Conservation (phyloP, 2,113 vertebrate species). For the Epinephelus moara region DNA sequence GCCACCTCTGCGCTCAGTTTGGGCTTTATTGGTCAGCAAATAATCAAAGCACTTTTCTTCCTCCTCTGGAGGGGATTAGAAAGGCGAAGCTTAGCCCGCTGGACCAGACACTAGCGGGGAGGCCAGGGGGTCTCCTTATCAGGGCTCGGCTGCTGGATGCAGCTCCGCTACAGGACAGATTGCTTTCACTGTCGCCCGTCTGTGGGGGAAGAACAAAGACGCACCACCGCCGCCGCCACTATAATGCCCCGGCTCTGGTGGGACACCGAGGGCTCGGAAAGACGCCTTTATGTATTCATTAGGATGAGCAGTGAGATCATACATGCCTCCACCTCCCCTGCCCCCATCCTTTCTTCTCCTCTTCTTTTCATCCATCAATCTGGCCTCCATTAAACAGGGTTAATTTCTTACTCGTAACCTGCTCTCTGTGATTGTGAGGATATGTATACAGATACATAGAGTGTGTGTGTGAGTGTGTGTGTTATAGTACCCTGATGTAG, state of each 20-base stretch:
- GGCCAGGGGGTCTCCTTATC: conserved; percentile 97
- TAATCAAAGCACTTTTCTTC: conserved; percentile 93
- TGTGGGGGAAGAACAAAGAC: conserved; percentile 91
- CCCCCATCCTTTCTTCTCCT: conserved; percentile 22
- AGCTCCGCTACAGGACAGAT: conserved; percentile 95
- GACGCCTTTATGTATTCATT: conserved; percentile 92
- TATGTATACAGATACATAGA: background rate
- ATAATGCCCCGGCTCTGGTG: conserved; percentile 91
- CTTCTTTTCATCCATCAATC: conserved; percentile 51
- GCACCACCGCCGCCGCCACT: conserved; percentile 85
- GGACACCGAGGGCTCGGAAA: conserved; percentile 88
- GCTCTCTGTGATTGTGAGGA: conserved; percentile 23
- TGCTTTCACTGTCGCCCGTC: conserved; percentile 96
- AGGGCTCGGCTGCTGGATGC: conserved; percentile 94
- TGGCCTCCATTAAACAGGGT: conserved; percentile 59
- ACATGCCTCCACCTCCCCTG: conserved; percentile 9
- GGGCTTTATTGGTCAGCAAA: conserved; percentile 95
- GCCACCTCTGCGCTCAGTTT: conserved; percentile 52
- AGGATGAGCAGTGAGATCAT: conserved; percentile 66
- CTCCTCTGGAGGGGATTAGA: conserved; percentile 89
- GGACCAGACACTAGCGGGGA: conserved; percentile 94
- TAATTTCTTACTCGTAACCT: conserved; percentile 56
- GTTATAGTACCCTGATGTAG: background rate
- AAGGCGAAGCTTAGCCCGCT: conserved; percentile 92
- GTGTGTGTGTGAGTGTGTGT: conserved; percentile 7